Base-by-base conservation (phyloP, 2,888 invertebrate species). In the Euplexia lucipara region DNA sequence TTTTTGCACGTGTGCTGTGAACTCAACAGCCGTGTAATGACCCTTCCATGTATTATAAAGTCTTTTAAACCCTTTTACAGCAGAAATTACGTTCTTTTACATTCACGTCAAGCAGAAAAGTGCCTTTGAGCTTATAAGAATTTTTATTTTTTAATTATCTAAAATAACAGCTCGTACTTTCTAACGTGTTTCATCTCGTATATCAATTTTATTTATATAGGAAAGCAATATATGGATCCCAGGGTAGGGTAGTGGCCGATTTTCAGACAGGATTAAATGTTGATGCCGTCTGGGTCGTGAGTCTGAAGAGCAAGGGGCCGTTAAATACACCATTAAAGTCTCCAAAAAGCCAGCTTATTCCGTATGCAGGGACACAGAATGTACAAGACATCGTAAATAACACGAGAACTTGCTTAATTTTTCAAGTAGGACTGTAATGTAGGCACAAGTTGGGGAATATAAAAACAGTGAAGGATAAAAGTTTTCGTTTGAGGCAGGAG, bases 21-120 rank as follows among this genome's bases (percentile, higher is more conserved):
- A 88, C 85, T 91, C 90, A 93, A 93, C 86, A 88, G 82, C 86
- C 92, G 90, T 92, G 88, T 91, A 91, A 93, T 90, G 92, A 89
- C 90, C 89, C 91, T 91, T 90, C 83, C 87, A 86, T 86, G 87
- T 89, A 91, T 92, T 91, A 92, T 91, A 91, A 91, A 92, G 88
- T 86, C 89, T 91, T 92, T 91, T 90, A 86, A 75, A 83, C 87
- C 86, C 86, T 90, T 92, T 90, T 86, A 87, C 84, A 82, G 83
- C 86, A 82, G 86, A 89, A 91, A 90, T 91, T 90, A 89, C 88
- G 89, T 90, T 86, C 91, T 88, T 92, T 92, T 90, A 83, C 87
- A 72, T 83, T 88, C 83, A 88, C 83, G 83, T 88, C 87, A 82
- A 88, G 88, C 88, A 88, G 86, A 87, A 91, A 91, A 92, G 89